Percentiles rank a stretch among this genome's conserved stretches.
phyloP scores from a whole-genome alignment of 2,888 invertebrate genomes.

The Rhorus exstirpatorius region DNA sequence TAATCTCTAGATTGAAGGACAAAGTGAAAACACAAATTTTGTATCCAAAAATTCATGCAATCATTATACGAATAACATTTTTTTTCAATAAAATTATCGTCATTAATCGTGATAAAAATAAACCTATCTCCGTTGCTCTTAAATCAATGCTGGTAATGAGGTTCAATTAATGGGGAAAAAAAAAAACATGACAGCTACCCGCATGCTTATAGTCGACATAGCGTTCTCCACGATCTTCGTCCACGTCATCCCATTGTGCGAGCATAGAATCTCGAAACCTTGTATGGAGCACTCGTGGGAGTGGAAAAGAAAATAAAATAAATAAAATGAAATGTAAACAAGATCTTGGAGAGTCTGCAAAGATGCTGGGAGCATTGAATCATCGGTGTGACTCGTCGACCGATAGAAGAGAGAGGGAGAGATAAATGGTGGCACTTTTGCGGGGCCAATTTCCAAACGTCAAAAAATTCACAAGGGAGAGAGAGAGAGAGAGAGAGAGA shows the following conservation, averaged over 20 bases:
- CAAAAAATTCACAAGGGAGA: background rate
- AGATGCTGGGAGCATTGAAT: constrained; percentile 55
- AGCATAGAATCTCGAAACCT: constrained; percentile 46
- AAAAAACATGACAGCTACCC: constrained; percentile 7
- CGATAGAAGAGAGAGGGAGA: background rate
- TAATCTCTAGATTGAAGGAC: background rate
- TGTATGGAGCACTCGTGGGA: constrained; percentile 51
- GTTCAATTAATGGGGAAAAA: constrained; percentile 23
- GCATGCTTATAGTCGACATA: constrained; percentile 1
- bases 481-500: background rate
- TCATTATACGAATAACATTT: too few relatives aligned
- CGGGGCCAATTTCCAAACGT: background rate
- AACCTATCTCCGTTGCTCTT: background rate
- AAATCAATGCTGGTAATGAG: constrained; percentile 8
- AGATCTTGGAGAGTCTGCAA: constrained; percentile 30
- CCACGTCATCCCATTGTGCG: constrained; percentile 47
- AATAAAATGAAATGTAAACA: constrained; percentile 16
- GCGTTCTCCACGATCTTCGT: constrained; percentile 24
- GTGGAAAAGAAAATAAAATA: constrained; percentile 9
- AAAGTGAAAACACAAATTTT: background rate
- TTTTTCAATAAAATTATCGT: too few relatives aligned
- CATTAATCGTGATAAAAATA: background rate
- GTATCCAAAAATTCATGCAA: too few relatives aligned
- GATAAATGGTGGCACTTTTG: background rate
- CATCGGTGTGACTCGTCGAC: constrained; percentile 56